Percentiles rank a stretch among this genome's conserved stretches.
These are phyloP conservation scores for Semotilus atromaculatus DNA, from an alignment of 2,797 vertebrate genomes.

Conservation along the genomic window DNA sequence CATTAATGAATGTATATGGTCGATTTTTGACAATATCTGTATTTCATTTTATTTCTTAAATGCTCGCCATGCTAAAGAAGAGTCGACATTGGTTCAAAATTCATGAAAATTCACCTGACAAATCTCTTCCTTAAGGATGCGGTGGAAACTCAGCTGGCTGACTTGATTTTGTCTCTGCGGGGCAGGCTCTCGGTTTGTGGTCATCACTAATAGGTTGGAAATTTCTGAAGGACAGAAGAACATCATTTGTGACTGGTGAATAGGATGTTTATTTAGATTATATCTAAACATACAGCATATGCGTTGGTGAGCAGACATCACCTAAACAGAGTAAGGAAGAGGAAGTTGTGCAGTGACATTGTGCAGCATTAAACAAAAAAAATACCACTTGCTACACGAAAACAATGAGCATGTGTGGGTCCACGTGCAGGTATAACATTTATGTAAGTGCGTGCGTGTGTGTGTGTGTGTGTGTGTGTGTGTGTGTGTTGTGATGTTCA, in stretches of 20 bases:
- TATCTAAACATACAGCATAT: neutral
- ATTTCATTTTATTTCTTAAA: neutral
- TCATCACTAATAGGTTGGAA: slow-evolving; percentile 94
- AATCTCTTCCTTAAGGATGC: slow-evolving; percentile 94
- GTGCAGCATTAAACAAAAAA: slow-evolving; percentile 1
- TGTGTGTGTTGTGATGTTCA: slow-evolving; percentile 39
- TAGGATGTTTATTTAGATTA: slow-evolving; percentile 38
- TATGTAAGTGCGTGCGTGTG: slow-evolving; percentile 44
- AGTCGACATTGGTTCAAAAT: neutral
- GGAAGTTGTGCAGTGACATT: slow-evolving; percentile 21
- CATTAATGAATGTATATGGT: neutral
- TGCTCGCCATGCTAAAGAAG: neutral
- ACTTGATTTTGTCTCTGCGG: slow-evolving; percentile 76
- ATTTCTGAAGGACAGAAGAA: slow-evolving; percentile 81
- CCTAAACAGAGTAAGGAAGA: slow-evolving; percentile 5
- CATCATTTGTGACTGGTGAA: neutral
- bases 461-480: slow-evolving; percentile 49
- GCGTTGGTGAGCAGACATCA: slow-evolving; percentile 53
- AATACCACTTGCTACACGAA: neutral
- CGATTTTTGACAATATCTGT: neutral
- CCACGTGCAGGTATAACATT: slow-evolving; percentile 48
- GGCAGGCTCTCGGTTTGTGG: slow-evolving; percentile 81
- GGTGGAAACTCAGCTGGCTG: slow-evolving; percentile 91
- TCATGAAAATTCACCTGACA: slow-evolving; percentile 77
- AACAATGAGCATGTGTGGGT: slow-evolving; percentile 35